Conservation (phyloP, 2,113 vertebrate genomes). For the Shinisaurus crocodilurus region DNA sequence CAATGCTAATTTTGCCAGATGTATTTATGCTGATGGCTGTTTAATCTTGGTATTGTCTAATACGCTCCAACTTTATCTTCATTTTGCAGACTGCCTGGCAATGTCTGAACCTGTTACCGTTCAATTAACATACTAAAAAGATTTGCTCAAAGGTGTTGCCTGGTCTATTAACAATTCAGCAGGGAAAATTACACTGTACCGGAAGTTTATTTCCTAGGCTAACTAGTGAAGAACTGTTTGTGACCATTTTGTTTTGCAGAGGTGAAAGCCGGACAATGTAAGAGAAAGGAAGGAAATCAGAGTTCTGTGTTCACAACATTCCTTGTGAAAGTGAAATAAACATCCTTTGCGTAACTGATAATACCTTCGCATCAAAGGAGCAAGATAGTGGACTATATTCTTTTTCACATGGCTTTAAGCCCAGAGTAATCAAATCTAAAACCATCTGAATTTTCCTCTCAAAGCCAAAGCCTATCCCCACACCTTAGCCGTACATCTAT, state of each 20-base stretch:
- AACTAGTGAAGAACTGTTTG: background rate
- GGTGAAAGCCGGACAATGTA: background rate
- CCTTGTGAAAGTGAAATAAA: background rate
- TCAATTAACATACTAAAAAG: constrained; percentile 27
- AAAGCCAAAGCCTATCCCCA: background rate
- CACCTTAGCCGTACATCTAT: background rate
- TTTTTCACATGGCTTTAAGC: constrained; percentile 24
- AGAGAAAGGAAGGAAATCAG: constrained; percentile 15
- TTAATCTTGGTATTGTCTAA: constrained; percentile 1
- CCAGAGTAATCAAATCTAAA: background rate
- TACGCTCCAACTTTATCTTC: constrained; percentile 34
- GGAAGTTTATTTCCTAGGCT: constrained; percentile 15
- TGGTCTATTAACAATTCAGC: constrained; percentile 13
- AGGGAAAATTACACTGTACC: constrained; percentile 10
- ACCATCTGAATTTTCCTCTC: background rate
- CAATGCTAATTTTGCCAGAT: constrained; percentile 22
- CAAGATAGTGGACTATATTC: background rate
- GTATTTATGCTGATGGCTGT: constrained; percentile 1
- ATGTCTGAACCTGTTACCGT: constrained; percentile 35
- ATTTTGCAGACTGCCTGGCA: constrained; percentile 28
- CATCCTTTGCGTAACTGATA: background rate
- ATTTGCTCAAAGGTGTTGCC: constrained; percentile 30
- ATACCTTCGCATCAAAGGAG: constrained; percentile 1
- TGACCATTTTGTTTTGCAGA: constrained; percentile 19
- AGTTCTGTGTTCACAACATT: background rate